Conservation (phyloP, 2,113 vertebrate species). For the Bambusicola thoracicus region DNA sequence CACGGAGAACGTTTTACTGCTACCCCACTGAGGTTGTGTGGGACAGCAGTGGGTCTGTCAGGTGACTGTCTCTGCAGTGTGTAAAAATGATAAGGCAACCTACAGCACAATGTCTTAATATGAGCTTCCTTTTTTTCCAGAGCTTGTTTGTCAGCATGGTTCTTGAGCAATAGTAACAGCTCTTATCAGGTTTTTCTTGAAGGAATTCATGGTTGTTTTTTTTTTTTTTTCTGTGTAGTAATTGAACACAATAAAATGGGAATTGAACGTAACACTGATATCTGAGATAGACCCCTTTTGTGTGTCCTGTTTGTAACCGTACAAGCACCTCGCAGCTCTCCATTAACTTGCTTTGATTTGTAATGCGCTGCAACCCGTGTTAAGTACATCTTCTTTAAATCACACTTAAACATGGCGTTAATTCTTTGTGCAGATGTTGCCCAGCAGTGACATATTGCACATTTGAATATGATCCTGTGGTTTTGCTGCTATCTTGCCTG, state of each 20-base stretch:
- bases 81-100: background rate
- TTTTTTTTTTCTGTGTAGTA: background rate
- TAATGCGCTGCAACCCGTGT: fast-evolving
- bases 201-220: background rate
- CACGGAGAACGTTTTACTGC: background rate
- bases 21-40: background rate
- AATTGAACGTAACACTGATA: background rate
- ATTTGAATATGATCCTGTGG: background rate
- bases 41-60: background rate
- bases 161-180: slow-evolving; percentile 2
- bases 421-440: background rate
- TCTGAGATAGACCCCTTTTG: background rate
- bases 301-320: background rate
- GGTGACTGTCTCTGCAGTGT: background rate
- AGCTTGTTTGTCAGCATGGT: background rate
- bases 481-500: background rate
- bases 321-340: background rate
- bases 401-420: background rate
- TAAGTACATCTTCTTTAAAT: background rate
- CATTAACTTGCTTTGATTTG: background rate
- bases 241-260: background rate
- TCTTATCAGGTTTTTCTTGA: background rate
- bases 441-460: background rate
- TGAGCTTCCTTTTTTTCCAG: background rate
- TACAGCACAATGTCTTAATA: background rate